Evolutionary conservation across 2,113 vertebrate genomes (phyloP), one percentile per base, ranked within the genome.

Genomic region (Microcebus ravelobensis): DNA sequence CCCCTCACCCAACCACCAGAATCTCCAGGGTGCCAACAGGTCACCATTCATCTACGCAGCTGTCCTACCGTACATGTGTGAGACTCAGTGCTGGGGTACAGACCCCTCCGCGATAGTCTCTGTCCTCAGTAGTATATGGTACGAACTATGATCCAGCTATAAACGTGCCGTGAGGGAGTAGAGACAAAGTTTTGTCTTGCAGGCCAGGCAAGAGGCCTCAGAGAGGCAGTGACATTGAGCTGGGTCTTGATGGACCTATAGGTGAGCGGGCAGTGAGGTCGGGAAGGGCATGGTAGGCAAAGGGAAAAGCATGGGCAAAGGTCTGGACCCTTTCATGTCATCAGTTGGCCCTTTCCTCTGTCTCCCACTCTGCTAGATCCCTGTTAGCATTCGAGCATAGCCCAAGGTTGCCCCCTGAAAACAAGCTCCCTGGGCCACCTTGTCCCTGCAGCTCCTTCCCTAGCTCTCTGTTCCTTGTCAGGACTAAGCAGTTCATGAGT

Each of bases 1-100:
- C 0, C 45, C 42, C 36, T 50, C 36, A 50, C 34, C 6, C 13
- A 2, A 5, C 52, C 61, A 39, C 21, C 8, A 0, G 57, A 39
- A 39, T 8, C 5, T 63, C 70, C 42, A 31, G 14, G n/a, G 27
- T 42, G 31, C 55, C 57, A 67, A 79, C 31, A 59, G 8, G 29
- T 34, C 57, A 20, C 61, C 50, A 55, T 27, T 80, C n/a, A 18
- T 31, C 76, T 11, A 17, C 18, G 11, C 17, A 3, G 42, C 42
- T 7, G 3, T 70, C 73, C 68, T 15, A 18, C 39, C 14, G 6
- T 31, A 18, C 9, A 13, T 1, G 14, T 50, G 50, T 52, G 73
- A 45, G 83, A 67, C 61, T 31, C 87, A 18, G 29, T 8, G 68
- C 90, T 18, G n/a, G 48, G 36, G 11, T 14, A 29, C 50, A 89